Base-by-base conservation (phyloP, 2,797 vertebrate species). In the Sciurus carolinensis region DNA sequence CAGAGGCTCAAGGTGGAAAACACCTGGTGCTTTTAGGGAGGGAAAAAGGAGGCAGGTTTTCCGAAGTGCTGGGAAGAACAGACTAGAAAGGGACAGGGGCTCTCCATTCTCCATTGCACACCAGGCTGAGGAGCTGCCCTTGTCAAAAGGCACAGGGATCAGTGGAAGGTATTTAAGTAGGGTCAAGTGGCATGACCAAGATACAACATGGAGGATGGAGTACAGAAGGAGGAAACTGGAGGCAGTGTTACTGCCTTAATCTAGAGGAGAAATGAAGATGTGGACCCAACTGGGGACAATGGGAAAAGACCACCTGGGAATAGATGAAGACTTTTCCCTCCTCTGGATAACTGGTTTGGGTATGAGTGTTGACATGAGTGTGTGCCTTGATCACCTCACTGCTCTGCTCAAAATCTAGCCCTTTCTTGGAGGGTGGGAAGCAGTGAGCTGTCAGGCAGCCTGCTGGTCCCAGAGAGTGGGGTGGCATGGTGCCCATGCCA, bases 401-500 rank as follows among this genome's bases (percentile, higher is more conserved):
- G 7, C 30, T 33, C 36, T 36, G 76, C 77, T 84, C 39, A 52
- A 47, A 84, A 75, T 26, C 67, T 36, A 64, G 10, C 13, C 73
- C 69, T 87, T 69, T 18, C 69, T 33, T 30, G 73, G 82, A 83
- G 87, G 50, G 39, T 7, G 82, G 80, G 90, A 36, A 42, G 62
- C 83, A 9, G 44, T 0, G 50, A 75, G 83, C 39, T 6, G 36
- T 17, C 67, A n/a, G 76, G 69, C 59, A 89, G 71, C 77, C 71
- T n/a, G 62, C 89, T 18, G 14, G 66, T 39, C 71, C 30, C 36
- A 57, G 80, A 69, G 82, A 42, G 81, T 4, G 4, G 80, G n/a
- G 76, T 64, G 93, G 95, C 93, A 24, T 39, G 4, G 79, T 10
- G 91, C 95, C 96, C 28, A 24, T 12, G 9, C 36, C 85, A 89